phyloP scores from a whole-genome alignment of 2,797 vertebrate genomes.

The Falco rusticolus region DNA sequence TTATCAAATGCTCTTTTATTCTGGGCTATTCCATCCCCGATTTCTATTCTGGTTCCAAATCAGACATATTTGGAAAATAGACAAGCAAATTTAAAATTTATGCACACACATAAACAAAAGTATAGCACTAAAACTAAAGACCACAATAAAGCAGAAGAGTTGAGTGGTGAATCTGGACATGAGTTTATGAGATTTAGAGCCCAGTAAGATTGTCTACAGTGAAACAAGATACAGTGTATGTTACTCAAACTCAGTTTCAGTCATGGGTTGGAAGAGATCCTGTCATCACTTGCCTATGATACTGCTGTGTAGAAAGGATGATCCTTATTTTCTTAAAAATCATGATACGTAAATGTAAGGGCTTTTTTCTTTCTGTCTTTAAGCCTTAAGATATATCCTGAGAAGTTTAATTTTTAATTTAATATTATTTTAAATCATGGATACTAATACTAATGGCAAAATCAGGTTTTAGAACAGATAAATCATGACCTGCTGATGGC shows the following conservation, averaged over 20 bases:
- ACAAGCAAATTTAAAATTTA: neutral
- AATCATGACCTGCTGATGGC: neutral
- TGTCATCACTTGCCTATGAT: neutral
- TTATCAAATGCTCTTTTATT: neutral
- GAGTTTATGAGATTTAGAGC: neutral
- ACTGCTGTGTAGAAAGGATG: neutral
- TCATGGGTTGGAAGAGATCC: neutral
- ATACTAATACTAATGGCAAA: neutral
- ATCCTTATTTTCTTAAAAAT: neutral
- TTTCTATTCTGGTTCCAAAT: neutral
- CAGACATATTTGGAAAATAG: neutral
- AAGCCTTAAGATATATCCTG: neutral
- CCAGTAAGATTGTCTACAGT: neutral
- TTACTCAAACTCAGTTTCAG: neutral
- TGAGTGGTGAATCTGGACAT: neutral
- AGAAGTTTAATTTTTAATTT: neutral
- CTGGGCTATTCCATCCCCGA: neutral
- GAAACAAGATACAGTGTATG: neutral
- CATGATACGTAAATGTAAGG: neutral
- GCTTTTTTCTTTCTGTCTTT: neutral
- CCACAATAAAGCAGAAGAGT: neutral
- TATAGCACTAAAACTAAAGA: neutral
- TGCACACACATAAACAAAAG: neutral
- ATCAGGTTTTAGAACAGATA: neutral
- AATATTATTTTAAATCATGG: neutral